Base-by-base conservation (phyloP, 2,888 invertebrate genomes). In the Phanerotoma sp. region DNA sequence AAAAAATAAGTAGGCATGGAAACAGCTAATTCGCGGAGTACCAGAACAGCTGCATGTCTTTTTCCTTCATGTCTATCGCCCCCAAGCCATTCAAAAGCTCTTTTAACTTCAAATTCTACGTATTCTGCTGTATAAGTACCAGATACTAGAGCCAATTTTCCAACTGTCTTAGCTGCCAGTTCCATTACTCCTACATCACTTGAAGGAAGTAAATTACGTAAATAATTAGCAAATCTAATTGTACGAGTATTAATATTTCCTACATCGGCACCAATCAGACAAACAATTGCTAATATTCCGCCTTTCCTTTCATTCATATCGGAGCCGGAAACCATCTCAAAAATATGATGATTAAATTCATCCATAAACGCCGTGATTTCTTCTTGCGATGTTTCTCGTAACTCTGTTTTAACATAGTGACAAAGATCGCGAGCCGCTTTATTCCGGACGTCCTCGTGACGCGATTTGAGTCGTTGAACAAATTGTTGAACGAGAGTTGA, bases 1-100 rank as follows among this genome's bases (percentile, higher is more conserved):
- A 93, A 98, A 77, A 99, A 99, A 75, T 96, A 96, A 7, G 97
- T 97, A 0, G 97, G 97, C 82, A 96, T 93, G 9, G 93, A 93
- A 28, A 93, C 87, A 3, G 98, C 98, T 44, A 99, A 79, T 79
- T 99, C 98, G 67, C 93, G 87, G 10, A 97, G 79, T 13, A 98
- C 87, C 44, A 98, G 81, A 3, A 96, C 95, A 10, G 96, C 96
- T 10, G 95, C 94, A 77, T 93, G 93, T 45, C 95, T 83, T 73
- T 93, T 89, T 3, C 92, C 90, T 81, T 97, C 96, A 75, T 93
- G 87, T 64, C 94, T 82, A 68, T 94, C 96, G 47, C 90, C 91
- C 21, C 89, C 88, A 5, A 98, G 81, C 95, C 95, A 96, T 75
- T 98, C 98, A 74, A 96, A 91, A 1, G 97, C 94, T 70, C 93